Base-by-base conservation (phyloP, 2,797 vertebrate species). In the Phoeniculus purpureus region DNA sequence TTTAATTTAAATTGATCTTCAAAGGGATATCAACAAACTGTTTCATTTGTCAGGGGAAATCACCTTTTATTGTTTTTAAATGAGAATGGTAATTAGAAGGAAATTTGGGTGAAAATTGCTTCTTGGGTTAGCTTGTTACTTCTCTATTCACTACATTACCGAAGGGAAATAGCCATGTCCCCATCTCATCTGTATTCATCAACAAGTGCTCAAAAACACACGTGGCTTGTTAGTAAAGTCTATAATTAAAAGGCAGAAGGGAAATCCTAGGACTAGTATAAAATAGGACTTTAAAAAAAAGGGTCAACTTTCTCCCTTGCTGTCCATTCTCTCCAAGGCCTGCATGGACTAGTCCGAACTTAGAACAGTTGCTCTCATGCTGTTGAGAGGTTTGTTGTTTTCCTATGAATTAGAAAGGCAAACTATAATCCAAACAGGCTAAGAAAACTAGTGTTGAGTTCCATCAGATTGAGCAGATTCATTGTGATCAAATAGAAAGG, bases 41-140 rank as follows among this genome's bases (percentile, higher is more conserved):
- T 72, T 94, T 71, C 67, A 87, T 91, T 95, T 95, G 62, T 83
- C 62, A 64, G 61, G 84, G 80, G 95, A 96, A 96, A 96, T 91
- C 90, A 91, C 85, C 91, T 96, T 96, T 94, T 95, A 93, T 94
- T 95, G 74, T 90, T 71, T 93, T 89, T 92, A 96, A 96, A 92
- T 93, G 70, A 94, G 94, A 95, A 94, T 73, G 40, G 43, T 73
- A 95, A 94, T 96, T 87, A 96, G 93, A 80, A 83, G 45, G 78
- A 97, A 93, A 52, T 82, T 86, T 83, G 85, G 94, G 84, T 94
- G 71, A 77, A 95, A 95, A 82, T 90, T 93, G 51, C 51, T 91
- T 59, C 43, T 94, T 95, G 70, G 47, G 59, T 79, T 83, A 52
- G 17, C 56, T 21, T 91, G 43, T 90, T 93, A 78, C 59, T 87